Base-by-base conservation (phyloP, 1,140 invertebrate species). In the Eriocheir sinensis region DNA sequence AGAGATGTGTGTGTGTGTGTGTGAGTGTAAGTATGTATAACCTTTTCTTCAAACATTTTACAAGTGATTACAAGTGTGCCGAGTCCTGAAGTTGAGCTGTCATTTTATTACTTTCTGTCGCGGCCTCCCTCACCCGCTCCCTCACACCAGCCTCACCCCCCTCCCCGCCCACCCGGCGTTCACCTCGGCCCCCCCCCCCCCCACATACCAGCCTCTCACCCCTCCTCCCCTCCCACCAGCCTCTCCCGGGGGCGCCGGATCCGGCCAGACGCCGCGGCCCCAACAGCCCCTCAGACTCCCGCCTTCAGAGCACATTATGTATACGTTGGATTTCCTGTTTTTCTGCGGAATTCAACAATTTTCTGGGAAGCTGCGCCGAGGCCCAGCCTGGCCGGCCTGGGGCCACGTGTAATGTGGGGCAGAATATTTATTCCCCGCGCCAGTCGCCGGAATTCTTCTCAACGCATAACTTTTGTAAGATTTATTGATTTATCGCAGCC, bases 341-440 rank as follows among this genome's bases (percentile, higher is more conserved):
- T 72, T 72, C 60, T 72, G 60, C 60, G n/a, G 60, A 72, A 72
- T 72, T 72, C 60, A 72, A 72, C 60, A 72, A 72, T 72, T 72
- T 72, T 72, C 60, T 72, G 60, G 60, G 60, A 72, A 72, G 21
- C 60, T 72, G 60, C 60, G 60, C 60, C 60, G 60, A 21, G 60
- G 27, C 60, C n/a, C 60, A 21, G 60, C 12, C 60, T 72, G 60
- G 12, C 21, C 60, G 27, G 21, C 60, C 60, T 72, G 21, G 60
- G 60, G 60, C 60, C 6, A 72, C 60, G 21, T 72, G 60, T 72
- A 72, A 72, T 72, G 60, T 72, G 60, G 60, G n/a, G 60, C 60
- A 72, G 60, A 72, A 72, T 72, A 72, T 72, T 72, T 72, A 72
- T 72, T 72, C 60, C 60, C 27, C 60, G n/a, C 60, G n/a, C 60